Evolutionary conservation across 2,888 invertebrate species (phyloP).

Genomic region (Ichneumoninae sp.): DNA sequence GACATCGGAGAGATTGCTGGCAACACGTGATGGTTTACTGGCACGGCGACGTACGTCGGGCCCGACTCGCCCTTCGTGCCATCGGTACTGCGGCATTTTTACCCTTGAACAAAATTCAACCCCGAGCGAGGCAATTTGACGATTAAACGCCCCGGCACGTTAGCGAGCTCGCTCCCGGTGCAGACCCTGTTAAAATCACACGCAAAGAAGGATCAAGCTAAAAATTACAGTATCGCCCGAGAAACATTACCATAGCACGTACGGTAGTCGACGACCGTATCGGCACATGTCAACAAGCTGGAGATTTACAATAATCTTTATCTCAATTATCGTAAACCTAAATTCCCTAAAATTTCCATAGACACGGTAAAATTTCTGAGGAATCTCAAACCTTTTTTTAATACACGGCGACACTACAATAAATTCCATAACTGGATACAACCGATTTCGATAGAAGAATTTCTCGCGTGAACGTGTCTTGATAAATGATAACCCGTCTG

Average conservation of each 20-base stretch:
- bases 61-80: constrained; percentile 41
- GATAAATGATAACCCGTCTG: not conserved
- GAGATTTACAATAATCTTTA: not conserved
- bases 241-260: too few relatives aligned
- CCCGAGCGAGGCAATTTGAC: constrained; percentile 15
- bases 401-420: not conserved
- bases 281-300: too few relatives aligned
- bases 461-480: not conserved
- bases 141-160: not conserved
- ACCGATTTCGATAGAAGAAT: not conserved
- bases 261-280: too few relatives aligned
- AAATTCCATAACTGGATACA: not conserved
- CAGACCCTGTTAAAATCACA: not conserved
- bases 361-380: not conserved
- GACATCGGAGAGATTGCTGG: not conserved
- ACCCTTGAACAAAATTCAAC: constrained; percentile 58
- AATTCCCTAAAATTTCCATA: not conserved
- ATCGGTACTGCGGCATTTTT: constrained; percentile 57
- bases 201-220: too few relatives aligned
- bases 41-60: constrained; percentile 6
- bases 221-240: too few relatives aligned
- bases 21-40: not conserved
- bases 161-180: not conserved
- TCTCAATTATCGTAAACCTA: not conserved
- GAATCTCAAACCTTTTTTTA: not conserved